Evolutionary conservation across 2,113 vertebrate species (phyloP), one percentile per base, ranked within the genome.

Genomic region (Chionodraco myersi): DNA sequence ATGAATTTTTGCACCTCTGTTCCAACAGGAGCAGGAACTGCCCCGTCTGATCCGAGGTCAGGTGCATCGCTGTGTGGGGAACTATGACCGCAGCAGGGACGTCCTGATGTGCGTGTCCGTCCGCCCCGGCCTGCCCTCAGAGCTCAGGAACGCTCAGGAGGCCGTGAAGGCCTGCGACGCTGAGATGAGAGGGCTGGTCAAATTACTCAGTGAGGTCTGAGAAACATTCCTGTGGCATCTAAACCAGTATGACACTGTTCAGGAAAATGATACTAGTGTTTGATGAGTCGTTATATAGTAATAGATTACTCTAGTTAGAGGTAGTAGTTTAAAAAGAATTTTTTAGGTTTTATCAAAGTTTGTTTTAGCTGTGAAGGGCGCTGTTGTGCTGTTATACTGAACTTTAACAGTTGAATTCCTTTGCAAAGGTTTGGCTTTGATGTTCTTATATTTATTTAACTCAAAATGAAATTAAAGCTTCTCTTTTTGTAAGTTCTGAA

Each of bases 21-120:
- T 72, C 68, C 57, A 66, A 90, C 92, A 99, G 98, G 98, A 99
- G 80, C 95, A 95, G 44, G 93, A 94, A 36, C 95, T 99, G 69
- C 97, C 97, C 72, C 96, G 97, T 83, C 94, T 99, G 78, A 97
- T 98, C 85, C 95, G 98, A 88, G 97, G 97, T 57, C 96, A 95
- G 89, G 93, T 97, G 77, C 96, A 98, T 82, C 96, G 98, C 49
- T 98, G 96, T 84, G 92, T 99, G 88, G 98, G 98, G 34, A 97
- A 94, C 92, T 99, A 97, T 53, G 95, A 99, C 53, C 75, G 87
- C 63, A 92, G 94, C 79, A 96, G 83, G 92, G 95, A 96, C 34
- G 30, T 96, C 85, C 95, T 99, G 79, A 93, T 93, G 79, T 99
- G 98, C 4, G 92, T 99, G 73, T 98, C 97, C 49, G 94, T 99